Evolutionary conservation across 2,113 vertebrate species (phyloP).

Genomic region (Varanus salvator): DNA sequence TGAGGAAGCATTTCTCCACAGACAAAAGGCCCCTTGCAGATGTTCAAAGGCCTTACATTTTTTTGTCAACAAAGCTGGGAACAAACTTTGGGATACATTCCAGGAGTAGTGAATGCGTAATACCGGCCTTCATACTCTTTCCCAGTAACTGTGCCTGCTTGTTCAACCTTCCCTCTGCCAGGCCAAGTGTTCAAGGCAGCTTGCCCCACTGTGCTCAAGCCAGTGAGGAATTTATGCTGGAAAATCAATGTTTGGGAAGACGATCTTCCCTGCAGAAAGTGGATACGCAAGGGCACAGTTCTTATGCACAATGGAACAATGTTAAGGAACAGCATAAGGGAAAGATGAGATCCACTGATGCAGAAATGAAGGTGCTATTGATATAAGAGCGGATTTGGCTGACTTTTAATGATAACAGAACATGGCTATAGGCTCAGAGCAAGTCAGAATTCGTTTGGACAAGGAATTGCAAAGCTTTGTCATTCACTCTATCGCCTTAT

Average conservation of each 20-base stretch:
- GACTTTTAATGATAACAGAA: background rate
- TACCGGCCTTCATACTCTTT: background rate
- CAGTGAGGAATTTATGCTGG: background rate
- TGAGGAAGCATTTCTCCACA: background rate
- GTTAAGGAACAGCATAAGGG: background rate
- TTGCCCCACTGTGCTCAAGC: conserved; percentile 2
- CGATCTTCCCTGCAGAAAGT: background rate
- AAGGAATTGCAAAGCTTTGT: conserved; percentile 15
- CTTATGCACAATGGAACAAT: background rate
- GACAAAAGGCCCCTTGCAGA: background rate
- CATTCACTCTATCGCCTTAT: conserved; percentile 4
- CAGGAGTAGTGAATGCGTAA: background rate
- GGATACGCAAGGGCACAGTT: background rate
- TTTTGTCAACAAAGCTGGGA: background rate
- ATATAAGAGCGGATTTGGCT: background rate
- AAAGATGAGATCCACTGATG: background rate
- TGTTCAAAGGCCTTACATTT: background rate
- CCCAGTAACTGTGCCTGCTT: background rate
- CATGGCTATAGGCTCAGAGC: background rate
- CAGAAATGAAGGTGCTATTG: background rate
- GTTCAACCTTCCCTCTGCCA: background rate
- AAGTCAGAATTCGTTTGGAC: conserved; percentile 35
- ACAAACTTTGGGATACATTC: background rate
- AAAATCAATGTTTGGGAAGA: background rate
- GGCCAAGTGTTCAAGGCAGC: background rate